These are phyloP conservation scores for Pluvianellus socialis DNA, from an alignment of 2,113 vertebrate species.

Conservation along the genomic window DNA sequence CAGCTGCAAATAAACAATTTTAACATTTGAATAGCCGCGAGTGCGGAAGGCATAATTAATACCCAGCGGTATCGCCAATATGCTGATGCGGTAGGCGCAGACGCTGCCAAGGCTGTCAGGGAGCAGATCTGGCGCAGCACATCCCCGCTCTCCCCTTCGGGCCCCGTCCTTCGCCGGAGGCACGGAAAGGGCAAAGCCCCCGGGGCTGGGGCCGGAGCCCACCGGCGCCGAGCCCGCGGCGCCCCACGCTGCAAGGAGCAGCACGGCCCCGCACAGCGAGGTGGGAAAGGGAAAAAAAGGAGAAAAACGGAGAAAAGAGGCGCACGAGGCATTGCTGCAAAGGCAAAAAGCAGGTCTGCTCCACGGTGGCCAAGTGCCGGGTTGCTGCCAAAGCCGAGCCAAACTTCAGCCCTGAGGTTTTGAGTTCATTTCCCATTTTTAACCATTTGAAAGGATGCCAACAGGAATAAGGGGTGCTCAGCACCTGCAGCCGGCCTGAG, in stretches of 20 bases:
- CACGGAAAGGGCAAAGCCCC: constrained; percentile 18
- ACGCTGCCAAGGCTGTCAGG: constrained; percentile 20
- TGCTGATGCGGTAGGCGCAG: constrained; percentile 41
- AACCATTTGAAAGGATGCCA: not conserved
- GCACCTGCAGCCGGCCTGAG: not conserved
- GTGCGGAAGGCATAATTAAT: constrained; percentile 57
- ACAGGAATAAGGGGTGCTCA: not conserved
- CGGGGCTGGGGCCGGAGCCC: not conserved
- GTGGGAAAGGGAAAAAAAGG: not conserved
- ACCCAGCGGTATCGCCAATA: constrained; percentile 36
- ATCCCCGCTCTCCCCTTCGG: not conserved
- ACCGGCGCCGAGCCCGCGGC: rapidly evolving
- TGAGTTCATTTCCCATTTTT: not conserved
- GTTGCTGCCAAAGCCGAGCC: not conserved
- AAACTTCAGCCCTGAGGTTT: not conserved
- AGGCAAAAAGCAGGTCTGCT: not conserved
- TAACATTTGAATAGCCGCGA: constrained; percentile 55
- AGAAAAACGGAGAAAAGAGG: rapidly evolving
- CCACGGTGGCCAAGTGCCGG: rapidly evolving
- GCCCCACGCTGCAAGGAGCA: rapidly evolving
- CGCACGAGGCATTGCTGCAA: rapidly evolving
- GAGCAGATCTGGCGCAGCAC: not conserved
- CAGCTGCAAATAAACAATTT: constrained; percentile 64
- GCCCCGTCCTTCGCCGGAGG: not conserved
- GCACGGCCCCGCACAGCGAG: not conserved